phyloP scores from a whole-genome alignment of 1,140 invertebrate genomes.

The Spodoptera litura region DNA sequence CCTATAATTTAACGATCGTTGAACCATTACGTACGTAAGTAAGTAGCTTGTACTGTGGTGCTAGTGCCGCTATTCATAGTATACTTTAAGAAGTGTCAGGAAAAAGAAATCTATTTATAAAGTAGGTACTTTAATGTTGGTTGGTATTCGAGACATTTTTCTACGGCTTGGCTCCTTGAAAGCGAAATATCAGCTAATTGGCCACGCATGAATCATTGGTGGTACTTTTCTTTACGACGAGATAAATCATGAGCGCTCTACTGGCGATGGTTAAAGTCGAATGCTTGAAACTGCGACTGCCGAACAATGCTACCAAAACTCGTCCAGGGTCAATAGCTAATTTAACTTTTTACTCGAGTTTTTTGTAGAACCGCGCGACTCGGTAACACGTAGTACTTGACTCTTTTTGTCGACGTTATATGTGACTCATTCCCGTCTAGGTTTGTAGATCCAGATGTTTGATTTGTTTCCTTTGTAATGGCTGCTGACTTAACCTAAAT shows the following conservation, averaged over 20 bases:
- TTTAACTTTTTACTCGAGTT: conserved; percentile 59
- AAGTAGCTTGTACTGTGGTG: too few relatives aligned
- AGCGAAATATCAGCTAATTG: conserved; percentile 25
- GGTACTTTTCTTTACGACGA: conserved; percentile 26
- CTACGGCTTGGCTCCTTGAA: conserved; percentile 12
- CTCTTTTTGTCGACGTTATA: conserved; percentile 45
- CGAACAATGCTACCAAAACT: conserved; percentile 3
- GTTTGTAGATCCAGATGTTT: conserved; percentile 19
- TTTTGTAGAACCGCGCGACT: conserved; percentile 42
- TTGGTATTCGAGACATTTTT: too few relatives aligned
- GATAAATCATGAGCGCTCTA: conserved; percentile 15
- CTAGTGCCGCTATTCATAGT: too few relatives aligned
- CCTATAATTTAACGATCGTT: too few relatives aligned
- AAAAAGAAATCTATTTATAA: too few relatives aligned
- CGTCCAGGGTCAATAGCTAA: conserved; percentile 50
- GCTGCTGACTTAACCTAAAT: too few relatives aligned
- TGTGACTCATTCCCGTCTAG: conserved; percentile 48
- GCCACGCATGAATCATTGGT: conserved; percentile 23
- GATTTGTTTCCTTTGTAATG: conserved; percentile 14
- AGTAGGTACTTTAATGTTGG: too few relatives aligned
- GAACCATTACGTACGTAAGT: too few relatives aligned
- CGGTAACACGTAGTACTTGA: conserved; percentile 48
- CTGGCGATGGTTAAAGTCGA: conserved; percentile 9
- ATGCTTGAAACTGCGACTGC: conserved; percentile 1
- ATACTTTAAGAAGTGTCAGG: too few relatives aligned